A percentile compares a stretch with the other conserved stretches of the same genome.
These are phyloP conservation scores for Brachionus manjavacas DNA, from an alignment of 1,140 invertebrate genomes.

Conservation along the genomic window DNA sequence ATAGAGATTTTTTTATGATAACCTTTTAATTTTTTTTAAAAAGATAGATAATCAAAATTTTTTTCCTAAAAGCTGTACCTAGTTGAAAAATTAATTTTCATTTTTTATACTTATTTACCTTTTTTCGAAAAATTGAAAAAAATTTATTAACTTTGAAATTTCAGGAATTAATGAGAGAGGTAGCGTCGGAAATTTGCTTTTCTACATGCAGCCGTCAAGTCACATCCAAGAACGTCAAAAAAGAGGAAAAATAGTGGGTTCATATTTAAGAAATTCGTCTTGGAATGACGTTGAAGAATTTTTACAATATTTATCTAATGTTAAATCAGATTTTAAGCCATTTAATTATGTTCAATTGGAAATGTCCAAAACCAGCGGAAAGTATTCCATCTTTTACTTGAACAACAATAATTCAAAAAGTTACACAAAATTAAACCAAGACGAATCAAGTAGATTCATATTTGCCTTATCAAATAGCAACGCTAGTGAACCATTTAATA, in stretches of 20 bases:
- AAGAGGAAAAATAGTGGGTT: background rate
- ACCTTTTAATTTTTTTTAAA: too few relatives aligned
- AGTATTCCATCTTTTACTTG: constrained; percentile 21
- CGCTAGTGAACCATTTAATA: background rate
- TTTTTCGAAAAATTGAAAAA: too few relatives aligned
- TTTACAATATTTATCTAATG: background rate
- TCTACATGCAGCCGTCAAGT: constrained; percentile 23
- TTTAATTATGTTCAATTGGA: constrained; percentile 36
- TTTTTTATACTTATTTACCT: too few relatives aligned
- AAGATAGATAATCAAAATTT: too few relatives aligned
- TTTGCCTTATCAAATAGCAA: constrained; percentile 30
- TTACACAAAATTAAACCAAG: background rate
- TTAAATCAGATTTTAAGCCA: constrained; percentile 32
- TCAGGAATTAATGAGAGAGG: constrained; percentile 37
- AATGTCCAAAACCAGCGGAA: constrained; percentile 3
- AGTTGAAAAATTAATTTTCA: too few relatives aligned
- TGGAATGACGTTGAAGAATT: background rate
- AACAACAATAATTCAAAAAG: constrained; percentile 21
- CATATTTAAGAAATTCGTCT: constrained; percentile 17
- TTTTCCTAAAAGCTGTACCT: too few relatives aligned
- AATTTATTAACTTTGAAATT: background rate
- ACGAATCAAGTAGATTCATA: background rate
- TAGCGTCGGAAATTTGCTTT: constrained; percentile 23
- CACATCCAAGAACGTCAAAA: constrained; percentile 1
- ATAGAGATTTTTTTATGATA: too few relatives aligned